Percentiles rank a stretch among this genome's conserved stretches.
Evolutionary conservation across 1,140 invertebrate genomes (phyloP).

Genomic region (Drosophila lacteicornis): DNA sequence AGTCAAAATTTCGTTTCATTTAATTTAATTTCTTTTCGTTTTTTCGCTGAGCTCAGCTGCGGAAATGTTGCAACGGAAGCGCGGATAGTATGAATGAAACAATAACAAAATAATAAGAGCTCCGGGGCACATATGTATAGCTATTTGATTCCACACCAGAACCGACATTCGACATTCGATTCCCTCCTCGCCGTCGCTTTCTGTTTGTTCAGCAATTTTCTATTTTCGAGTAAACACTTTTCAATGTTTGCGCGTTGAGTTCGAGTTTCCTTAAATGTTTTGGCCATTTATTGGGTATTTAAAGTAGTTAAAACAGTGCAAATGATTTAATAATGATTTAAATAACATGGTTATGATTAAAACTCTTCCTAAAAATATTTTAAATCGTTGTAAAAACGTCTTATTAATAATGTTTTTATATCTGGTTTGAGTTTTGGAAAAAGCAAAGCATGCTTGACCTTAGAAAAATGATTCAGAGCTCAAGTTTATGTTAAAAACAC

Average conservation of each 20-base stretch:
- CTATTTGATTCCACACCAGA: conserved; percentile 35
- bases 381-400: not conserved
- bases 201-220: conserved; percentile 50
- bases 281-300: no score
- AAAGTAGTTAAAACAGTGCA: no score
- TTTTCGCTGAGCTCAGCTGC: conserved; percentile 44
- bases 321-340: no score
- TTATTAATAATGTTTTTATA: not conserved
- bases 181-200: conserved; percentile 10
- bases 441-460: no score
- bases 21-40: conserved; percentile 21
- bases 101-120: not conserved
- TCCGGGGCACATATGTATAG: conserved; percentile 3
- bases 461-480: no score
- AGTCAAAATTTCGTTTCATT: conserved; percentile 26
- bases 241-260: conserved; percentile 8
- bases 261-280: not conserved
- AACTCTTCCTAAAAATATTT: not conserved
- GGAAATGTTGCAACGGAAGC: conserved; percentile 51
- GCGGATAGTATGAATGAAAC: conserved; percentile 36
- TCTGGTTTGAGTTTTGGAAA: not conserved
- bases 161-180: conserved; percentile 25
- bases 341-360: no score
- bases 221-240: conserved; percentile 41
- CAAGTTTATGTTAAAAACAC: no score